Evolutionary conservation across 1,140 invertebrate species (phyloP), one percentile per base, ranked within the genome.

Genomic region (Scaptomyza montana): DNA sequence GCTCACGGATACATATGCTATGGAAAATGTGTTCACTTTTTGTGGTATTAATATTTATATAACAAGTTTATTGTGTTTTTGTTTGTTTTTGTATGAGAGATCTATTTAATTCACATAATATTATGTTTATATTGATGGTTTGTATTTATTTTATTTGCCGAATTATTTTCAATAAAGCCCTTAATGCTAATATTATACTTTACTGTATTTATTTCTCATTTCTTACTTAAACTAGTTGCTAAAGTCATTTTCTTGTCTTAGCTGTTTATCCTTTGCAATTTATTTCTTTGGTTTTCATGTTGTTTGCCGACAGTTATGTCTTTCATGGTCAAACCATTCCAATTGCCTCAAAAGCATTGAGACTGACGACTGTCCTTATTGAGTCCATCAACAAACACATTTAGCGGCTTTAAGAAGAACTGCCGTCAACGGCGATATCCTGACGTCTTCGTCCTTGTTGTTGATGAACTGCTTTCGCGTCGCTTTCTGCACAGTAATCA

Each of bases 401-500:
- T 79, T 80, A 77, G 77, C 55, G 77, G 71, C 55, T 62, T 75
- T 80, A 5, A 45, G 19, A 1, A 28, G 45, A 33, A 30, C n/a
- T 36, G 51, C 39, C n/a, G 46, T 12, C 68, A 7, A 9, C 49
- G 61, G 12, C 49, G 47, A 13, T 77, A 50, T 66, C 28, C 45
- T 79, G 65, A 53, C 65, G 72, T 67, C 60, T 54, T 55, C n/a
- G 46, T 60, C 19, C 39, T 19, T 30, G 30, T 66, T 59, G 63
- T 55, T 84, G 74, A 80, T 80, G 70, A 86, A 80, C 74, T 80
- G 62, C 64, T 75, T 64, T 64, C 66, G 56, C 69, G 64, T 72
- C 70, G 56, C 74, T 70, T 71, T 50, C 77, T 66, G 55, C 50
- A 61, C 65, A 61, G 80, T 80, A 85, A 85, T 86, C 82, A 87